A percentile compares a stretch with the other conserved stretches of the same genome.
Evolutionary conservation across 2,113 vertebrate species (phyloP).

Genomic region (Bujurquina vittata): DNA sequence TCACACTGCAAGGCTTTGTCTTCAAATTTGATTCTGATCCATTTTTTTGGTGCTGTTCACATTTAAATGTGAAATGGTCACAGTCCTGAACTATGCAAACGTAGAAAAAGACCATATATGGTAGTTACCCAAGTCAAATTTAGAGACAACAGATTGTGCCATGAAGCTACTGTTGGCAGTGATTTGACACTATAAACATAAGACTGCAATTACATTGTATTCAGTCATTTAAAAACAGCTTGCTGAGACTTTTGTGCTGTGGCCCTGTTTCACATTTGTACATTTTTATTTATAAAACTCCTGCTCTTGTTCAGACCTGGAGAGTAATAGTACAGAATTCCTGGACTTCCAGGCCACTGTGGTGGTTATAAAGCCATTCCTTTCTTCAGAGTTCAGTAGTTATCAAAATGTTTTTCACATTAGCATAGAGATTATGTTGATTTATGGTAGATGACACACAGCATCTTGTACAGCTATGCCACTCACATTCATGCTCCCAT

Average conservation of each 20-base stretch:
- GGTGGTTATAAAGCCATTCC: background rate
- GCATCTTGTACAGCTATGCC: background rate
- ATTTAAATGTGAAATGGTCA: background rate
- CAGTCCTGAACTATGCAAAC: background rate
- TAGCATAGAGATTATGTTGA: background rate
- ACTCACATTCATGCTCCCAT: background rate
- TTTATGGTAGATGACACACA: background rate
- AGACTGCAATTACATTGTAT: background rate
- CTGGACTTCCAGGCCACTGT: background rate
- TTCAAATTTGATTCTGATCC: no score
- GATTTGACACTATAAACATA: background rate
- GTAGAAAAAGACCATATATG: background rate
- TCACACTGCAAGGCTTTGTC: no score
- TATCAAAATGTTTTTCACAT: background rate
- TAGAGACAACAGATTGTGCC: background rate
- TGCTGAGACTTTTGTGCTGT: background rate
- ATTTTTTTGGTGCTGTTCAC: no score
- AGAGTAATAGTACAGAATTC: background rate
- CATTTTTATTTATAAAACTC: background rate
- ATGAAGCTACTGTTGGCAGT: background rate
- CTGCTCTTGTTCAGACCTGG: background rate
- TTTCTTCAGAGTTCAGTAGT: background rate
- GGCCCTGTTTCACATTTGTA: slow-evolving; percentile 24
- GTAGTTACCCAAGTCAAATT: background rate
- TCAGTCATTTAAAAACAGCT: background rate